Percentiles rank a stretch among this genome's conserved stretches.
Conservation (phyloP, 2,113 vertebrate genomes). For the Cygnus buccinator region DNA sequence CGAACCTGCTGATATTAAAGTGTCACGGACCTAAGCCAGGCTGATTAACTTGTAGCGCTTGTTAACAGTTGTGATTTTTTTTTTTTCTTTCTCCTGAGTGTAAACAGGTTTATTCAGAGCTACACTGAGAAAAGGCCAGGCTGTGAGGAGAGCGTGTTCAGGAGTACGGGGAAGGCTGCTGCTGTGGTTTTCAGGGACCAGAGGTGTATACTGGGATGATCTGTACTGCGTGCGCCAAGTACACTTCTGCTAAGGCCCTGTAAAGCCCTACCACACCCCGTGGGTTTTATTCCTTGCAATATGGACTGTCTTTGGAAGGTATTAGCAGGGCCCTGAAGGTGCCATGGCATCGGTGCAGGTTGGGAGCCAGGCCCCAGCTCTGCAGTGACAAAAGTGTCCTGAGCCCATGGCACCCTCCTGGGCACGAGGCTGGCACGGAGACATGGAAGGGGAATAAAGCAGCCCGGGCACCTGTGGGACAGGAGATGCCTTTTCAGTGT, state of each 20-base stretch:
- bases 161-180: background rate
- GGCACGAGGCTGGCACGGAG: fast-evolving
- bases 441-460: background rate
- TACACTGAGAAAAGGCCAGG: background rate
- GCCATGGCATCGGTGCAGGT: fast-evolving
- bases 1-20: fast-evolving
- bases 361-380: fast-evolving
- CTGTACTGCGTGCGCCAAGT: fast-evolving
- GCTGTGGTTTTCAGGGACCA: background rate
- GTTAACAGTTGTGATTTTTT: background rate
- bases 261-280: fast-evolving
- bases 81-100: background rate
- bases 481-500: background rate
- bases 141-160: background rate
- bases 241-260: fast-evolving
- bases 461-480: background rate
- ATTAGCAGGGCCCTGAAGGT: background rate
- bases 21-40: background rate
- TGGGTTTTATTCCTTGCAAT: background rate
- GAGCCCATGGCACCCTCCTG: fast-evolving
- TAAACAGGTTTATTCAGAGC: background rate
- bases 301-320: background rate
- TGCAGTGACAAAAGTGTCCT: fast-evolving
- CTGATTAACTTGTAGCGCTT: background rate
- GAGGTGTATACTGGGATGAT: background rate